Evolutionary conservation across 2,113 vertebrate species (phyloP), one percentile per base, ranked within the genome.

Genomic region (Nesoenas mayeri): DNA sequence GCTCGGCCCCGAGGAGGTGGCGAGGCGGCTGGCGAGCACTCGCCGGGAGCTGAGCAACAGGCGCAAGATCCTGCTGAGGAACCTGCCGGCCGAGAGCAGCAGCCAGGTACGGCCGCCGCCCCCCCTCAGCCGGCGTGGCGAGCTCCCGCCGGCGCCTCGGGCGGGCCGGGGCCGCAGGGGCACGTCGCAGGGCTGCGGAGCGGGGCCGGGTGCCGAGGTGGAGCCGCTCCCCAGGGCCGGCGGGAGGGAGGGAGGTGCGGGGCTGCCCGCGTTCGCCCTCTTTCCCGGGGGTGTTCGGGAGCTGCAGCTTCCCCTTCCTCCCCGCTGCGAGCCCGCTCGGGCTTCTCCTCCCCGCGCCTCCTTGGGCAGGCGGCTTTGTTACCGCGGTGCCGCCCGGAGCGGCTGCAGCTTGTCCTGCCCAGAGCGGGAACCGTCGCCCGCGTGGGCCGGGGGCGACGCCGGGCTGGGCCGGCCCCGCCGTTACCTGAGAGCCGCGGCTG

Each of bases 11-110:
- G 98, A 98, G 84, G 99, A 99, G 97, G 97, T 99, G 50, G 97
- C 98, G 85, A 97, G 82, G 96, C 98, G 99, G 61, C 96, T 99
- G 95, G 98, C 98, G 95, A 98, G 97, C 98, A 99, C 99, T 95
- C 98, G 98, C 44, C 96, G 98, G 79, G 99, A 99, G 96, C 98
- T 99, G 97, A 98, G 98, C 98, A 99, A 99, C 98, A 98, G 99
- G 97, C 98, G 99, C 96, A 99, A 99, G 95, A 99, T 99, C 87
- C 98, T 99, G 80, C 98, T 99, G 60, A 98, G 98, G 97, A 99
- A 99, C 98, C 98, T 99, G 97, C 99, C 99, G 61, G 98, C 98
- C 36, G 99, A 99, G 97, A 98, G 98, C 93, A 98, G 95, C 84
- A 99, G 98, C 98, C 99, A 99, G 99, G 99, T 99, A 96, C 72